Evolutionary conservation across 2,888 invertebrate genomes (phyloP), one percentile per base, ranked within the genome.

Genomic region (Clusia tigrina): DNA sequence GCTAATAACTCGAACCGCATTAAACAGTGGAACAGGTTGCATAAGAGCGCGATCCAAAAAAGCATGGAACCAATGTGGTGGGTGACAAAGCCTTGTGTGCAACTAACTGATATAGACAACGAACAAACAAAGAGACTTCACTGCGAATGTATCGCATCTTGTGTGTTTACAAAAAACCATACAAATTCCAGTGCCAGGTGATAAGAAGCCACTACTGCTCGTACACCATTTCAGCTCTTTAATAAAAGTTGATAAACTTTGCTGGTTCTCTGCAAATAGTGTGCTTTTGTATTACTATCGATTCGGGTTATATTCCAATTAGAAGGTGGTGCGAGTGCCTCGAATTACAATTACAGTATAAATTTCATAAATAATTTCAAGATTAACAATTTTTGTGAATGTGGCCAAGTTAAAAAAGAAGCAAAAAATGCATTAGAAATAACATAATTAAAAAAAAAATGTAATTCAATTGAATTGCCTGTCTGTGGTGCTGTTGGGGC

Each of bases 211-310:
- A 68, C 66, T 69, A 69, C 65, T 60, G 63, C 60, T 52, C 54
- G 25, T 25, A 56, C 58, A 20, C 18, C 20, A 2, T 20, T 5
- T 20, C 22, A 48, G 9, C 22, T 48, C 48, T 48, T 48, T 59
- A 60, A 60, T 60, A 57, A 51, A 58, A 59, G 32, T 37, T 66
- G 71, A 69, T 71, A 71, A 69, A 68, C 62, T 61, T 68, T 71
- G 69, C 64, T 69, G 70, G 67, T 69, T 68, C 68, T 68, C 64
- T 66, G 67, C 67, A 67, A 68, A 67, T 61, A 67, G 63, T 64
- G 51, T 60, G 62, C 64, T 62, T 60, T 60, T 58, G 55, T 60
- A 56, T 62, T 64, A 67, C 48, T 48, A 48, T 22, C 48, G 48
- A 48, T 20, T 48, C 22, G 48, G 48, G 48, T 22, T 18, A 20